Conservation (phyloP, 2,797 vertebrate species). For the Galagoides demidoff region DNA sequence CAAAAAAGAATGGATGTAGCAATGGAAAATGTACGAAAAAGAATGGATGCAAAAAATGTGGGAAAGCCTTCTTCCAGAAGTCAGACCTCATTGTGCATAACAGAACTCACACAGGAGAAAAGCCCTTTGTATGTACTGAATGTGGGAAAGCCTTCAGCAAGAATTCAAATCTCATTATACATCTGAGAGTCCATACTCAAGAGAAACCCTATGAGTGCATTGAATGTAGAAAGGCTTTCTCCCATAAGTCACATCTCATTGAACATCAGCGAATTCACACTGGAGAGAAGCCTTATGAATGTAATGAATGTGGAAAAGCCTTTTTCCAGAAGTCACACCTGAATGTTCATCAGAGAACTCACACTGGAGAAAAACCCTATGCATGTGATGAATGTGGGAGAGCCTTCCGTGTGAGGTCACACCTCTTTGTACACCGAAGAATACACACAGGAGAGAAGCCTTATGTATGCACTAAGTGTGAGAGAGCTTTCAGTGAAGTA, state of each 20-base stretch:
- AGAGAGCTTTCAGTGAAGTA: slow-evolving; percentile 66
- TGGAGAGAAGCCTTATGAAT: slow-evolving; percentile 61
- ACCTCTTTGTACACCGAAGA: slow-evolving; percentile 64
- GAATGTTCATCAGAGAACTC: slow-evolving; percentile 60
- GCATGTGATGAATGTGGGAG: slow-evolving; percentile 71
- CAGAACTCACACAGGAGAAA: not conserved
- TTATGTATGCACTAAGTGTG: slow-evolving; percentile 70
- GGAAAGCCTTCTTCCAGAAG: not conserved
- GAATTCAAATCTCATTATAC: not conserved
- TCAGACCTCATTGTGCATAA: not conserved
- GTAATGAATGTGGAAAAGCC: slow-evolving; percentile 69
- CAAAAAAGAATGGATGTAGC: not conserved
- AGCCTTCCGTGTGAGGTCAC: slow-evolving; percentile 68
- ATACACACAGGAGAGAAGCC: slow-evolving; percentile 74
- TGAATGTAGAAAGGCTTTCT: not conserved
- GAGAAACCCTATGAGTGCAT: not conserved
- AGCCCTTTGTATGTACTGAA: not conserved
- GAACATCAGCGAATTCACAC: slow-evolving; percentile 56
- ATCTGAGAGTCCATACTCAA: not conserved
- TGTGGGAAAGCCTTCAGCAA: not conserved
- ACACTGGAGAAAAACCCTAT: slow-evolving; percentile 71
- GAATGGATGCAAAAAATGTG: not conserved
- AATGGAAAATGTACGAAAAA: not conserved
- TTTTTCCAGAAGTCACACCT: slow-evolving; percentile 75
- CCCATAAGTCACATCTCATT: not conserved